Evolutionary conservation across 2,797 vertebrate genomes (phyloP), one percentile per base, ranked within the genome.

Genomic region (Poecile montanus): DNA sequence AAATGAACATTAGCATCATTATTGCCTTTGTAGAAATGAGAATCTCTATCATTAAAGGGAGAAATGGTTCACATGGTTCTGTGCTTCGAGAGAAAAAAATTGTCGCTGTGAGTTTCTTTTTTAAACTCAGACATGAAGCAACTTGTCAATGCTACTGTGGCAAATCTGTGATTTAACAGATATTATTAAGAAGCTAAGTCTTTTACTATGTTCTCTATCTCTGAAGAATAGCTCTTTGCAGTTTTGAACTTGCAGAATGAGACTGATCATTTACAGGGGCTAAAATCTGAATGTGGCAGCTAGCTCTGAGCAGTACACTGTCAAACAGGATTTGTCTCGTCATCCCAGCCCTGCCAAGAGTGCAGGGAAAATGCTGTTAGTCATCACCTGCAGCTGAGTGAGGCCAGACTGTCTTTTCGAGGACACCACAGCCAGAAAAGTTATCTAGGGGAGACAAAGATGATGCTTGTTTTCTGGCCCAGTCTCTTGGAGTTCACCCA

Each of bases 121-220:
- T 57, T 34, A 21, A 70, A n/a, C 13, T 74, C n/a, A 14, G 25
- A 20, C 9, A 4, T 48, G 48, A 48, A 67, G 4, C 0, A 0
- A 32, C 23, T 74, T 8, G 22, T 57, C 21, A 51, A 9, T 53
- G 34, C 26, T 54, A 7, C 21, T 61, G 9, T 38, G 10, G 29
- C 13, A 78, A 71, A 47, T 50, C 11, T 15, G 38, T 11, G 4
- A 75, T 72, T 91, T 93, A 57, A 57, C 10, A 67, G 8, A 29
- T 68, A 42, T 11, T 90, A 29, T 42, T 68, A 50, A 57, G 51
- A 75, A 84, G 71, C 17, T 1, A 67, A 56, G 29, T 53, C 6
- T 8, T 83, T 71, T 48, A 13, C 3, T 71, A 4, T 10, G 3
- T 58, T 63, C 16, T 2, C 0, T 45, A 6, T 75, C 34, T 56